phyloP scores from a whole-genome alignment of 2,797 vertebrate genomes.

The Avahi laniger region DNA sequence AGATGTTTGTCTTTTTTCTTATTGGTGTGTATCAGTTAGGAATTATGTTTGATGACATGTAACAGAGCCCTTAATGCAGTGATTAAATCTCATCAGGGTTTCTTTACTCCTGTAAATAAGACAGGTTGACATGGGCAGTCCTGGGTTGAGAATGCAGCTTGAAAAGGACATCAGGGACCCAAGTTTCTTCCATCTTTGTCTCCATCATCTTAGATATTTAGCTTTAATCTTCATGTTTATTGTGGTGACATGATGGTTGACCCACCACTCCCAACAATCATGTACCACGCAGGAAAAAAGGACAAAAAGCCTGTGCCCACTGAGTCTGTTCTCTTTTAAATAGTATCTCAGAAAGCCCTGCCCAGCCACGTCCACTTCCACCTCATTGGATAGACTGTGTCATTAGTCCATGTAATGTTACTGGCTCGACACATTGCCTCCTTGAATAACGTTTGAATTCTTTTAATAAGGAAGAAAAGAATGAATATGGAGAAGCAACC shows the following conservation, averaged over 20 bases:
- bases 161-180: not conserved
- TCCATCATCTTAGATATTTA: not conserved
- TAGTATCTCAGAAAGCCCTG: not conserved
- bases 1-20: not conserved
- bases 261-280: not conserved
- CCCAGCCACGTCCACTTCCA: not conserved
- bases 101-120: not conserved
- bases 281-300: not conserved
- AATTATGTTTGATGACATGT: not conserved
- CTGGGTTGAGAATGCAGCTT: not conserved
- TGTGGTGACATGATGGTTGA: not conserved
- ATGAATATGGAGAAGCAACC: not conserved
- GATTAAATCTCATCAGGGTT: not conserved
- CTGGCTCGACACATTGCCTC: not conserved
- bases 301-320: not conserved
- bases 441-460: not conserved
- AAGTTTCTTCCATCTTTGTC: not conserved
- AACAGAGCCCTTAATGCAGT: not conserved
- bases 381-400: not conserved
- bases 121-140: not conserved
- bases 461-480: conserved; percentile 45
- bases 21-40: not conserved
- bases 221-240: conserved; percentile 1
- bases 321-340: not conserved
- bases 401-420: not conserved